Percentiles rank a stretch among this genome's conserved stretches.
These are phyloP conservation scores for Sphaerophoria taeniata DNA, from an alignment of 2,888 invertebrate species.

Conservation along the genomic window DNA sequence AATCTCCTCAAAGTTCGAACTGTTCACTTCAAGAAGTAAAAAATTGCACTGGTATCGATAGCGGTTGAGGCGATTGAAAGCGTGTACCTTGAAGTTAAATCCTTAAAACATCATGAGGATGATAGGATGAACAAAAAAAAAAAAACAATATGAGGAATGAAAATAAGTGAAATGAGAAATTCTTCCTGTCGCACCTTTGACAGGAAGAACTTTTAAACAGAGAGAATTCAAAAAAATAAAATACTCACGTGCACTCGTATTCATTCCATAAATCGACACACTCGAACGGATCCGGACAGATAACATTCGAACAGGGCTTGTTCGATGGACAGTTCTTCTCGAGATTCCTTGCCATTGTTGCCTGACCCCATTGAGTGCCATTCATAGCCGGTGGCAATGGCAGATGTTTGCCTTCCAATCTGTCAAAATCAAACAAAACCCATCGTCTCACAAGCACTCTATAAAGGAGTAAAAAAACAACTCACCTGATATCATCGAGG, in stretches of 20 bases:
- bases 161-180: slow-evolving; percentile 25
- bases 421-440: slow-evolving; percentile 76
- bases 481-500: slow-evolving; percentile 85
- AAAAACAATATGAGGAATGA: slow-evolving; percentile 3
- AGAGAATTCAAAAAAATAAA: slow-evolving; percentile 4
- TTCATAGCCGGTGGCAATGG: slow-evolving; percentile 97
- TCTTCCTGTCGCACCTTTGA: slow-evolving; percentile 4
- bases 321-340: slow-evolving; percentile 97
- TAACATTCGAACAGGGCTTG: slow-evolving; percentile 96
- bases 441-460: not conserved
- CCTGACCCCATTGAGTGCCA: slow-evolving; percentile 97
- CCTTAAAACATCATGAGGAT: not conserved
- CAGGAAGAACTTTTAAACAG: slow-evolving; percentile 1
- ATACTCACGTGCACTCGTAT: slow-evolving; percentile 98
- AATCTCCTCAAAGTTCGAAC: slow-evolving; percentile 42
- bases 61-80: slow-evolving; percentile 38
- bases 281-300: slow-evolving; percentile 96
- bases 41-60: not conserved
- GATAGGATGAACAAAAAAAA: not conserved
- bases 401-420: slow-evolving; percentile 96
- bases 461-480: not conserved
- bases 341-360: slow-evolving; percentile 95
- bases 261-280: slow-evolving; percentile 99
- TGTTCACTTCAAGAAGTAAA: slow-evolving; percentile 13
- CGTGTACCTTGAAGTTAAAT: not conserved